A percentile compares a stretch with the other conserved stretches of the same genome.
phyloP scores from a whole-genome alignment of 2,888 invertebrate genomes.

The Lepidocyrtinus sp. region DNA sequence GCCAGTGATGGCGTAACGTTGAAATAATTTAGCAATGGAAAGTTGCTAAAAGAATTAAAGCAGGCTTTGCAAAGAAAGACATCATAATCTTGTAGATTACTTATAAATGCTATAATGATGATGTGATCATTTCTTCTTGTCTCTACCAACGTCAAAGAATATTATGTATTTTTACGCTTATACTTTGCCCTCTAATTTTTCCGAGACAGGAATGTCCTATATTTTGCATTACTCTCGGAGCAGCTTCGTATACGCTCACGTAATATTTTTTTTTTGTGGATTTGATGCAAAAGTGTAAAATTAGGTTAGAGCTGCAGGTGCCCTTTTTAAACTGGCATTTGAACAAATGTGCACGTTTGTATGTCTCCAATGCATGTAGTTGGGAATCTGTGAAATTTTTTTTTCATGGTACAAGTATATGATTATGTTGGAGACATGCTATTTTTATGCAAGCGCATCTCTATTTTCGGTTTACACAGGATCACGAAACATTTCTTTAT shows the following conservation, averaged over 20 bases:
- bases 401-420: constrained; percentile 1
- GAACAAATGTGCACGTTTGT: constrained; percentile 6
- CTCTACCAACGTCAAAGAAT: neutral
- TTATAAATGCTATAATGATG: too few species aligned
- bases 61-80: too few species aligned
- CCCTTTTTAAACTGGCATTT: constrained; percentile 60
- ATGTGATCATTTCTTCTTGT: neutral
- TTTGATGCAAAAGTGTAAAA: constrained; percentile 61
- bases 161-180: neutral
- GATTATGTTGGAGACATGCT: constrained; percentile 34
- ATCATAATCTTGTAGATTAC: too few species aligned
- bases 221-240: neutral
- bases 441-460: constrained; percentile 64
- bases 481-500: constrained; percentile 54
- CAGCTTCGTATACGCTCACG: neutral
- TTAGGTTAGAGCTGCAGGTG: constrained; percentile 70
- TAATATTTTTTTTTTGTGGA: constrained; percentile 17
- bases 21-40: neutral
- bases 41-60: too few species aligned
- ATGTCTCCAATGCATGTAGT: neutral
- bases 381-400: neutral
- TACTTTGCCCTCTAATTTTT: neutral
- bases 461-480: constrained; percentile 68
- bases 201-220: constrained; percentile 8
- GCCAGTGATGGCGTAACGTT: neutral